These are phyloP conservation scores for Tokudaia tokunoshimensis DNA, from an alignment of 2,797 vertebrate genomes.

Conservation along the genomic window DNA sequence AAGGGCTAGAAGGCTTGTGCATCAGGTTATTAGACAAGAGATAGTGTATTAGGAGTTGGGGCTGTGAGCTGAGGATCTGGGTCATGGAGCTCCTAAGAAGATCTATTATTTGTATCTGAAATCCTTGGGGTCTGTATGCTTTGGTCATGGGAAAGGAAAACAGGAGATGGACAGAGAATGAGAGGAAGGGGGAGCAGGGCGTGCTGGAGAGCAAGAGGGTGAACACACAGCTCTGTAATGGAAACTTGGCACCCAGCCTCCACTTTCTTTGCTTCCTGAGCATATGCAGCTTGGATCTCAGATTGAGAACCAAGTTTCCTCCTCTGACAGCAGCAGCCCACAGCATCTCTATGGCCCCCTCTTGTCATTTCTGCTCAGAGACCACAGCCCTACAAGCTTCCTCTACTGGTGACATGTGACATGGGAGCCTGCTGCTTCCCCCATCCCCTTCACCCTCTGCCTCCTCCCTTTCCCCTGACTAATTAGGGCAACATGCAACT, in stretches of 20 bases:
- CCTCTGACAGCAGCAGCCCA: background rate
- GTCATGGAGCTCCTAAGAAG: background rate
- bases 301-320: conserved; percentile 16
- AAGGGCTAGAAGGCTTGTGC: background rate
- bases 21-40: background rate
- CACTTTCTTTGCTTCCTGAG: conserved; percentile 63
- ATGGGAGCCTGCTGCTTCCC: conserved; percentile 27
- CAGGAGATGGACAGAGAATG: background rate
- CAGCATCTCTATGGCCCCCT: background rate
- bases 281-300: conserved; percentile 28
- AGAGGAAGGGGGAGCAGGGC: background rate
- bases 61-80: background rate
- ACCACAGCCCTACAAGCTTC: background rate
- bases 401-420: conserved; percentile 66
- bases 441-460: background rate
- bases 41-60: background rate
- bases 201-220: conserved; percentile 25
- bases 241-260: conserved; percentile 73
- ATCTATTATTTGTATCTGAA: conserved; percentile 26
- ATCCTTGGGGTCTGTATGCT: background rate
- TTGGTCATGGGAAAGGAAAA: background rate
- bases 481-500: conserved; percentile 81
- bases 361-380: background rate
- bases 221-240: conserved; percentile 74
- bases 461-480: conserved; percentile 42